Evolutionary conservation across 2,888 invertebrate genomes (phyloP).

Genomic region (Alentia gelatinosa): DNA sequence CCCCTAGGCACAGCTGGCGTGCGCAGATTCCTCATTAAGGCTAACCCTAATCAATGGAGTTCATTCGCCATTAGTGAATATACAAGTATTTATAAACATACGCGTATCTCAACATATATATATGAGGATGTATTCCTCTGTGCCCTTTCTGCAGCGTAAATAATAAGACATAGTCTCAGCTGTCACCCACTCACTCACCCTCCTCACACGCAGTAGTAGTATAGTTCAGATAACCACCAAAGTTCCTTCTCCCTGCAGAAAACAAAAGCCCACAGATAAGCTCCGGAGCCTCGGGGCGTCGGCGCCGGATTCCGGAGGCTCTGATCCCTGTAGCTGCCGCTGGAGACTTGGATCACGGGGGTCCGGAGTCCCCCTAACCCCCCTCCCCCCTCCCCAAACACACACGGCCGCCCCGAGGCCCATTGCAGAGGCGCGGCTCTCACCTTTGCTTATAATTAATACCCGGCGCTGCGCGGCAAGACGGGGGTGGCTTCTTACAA

Average conservation of each 20-base stretch:
- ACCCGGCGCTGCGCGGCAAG: background rate
- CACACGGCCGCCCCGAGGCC: background rate
- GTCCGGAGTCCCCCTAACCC: slow-evolving; percentile 18
- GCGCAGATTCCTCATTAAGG: slow-evolving; percentile 3
- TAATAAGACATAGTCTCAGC: slow-evolving; percentile 8
- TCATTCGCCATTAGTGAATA: background rate
- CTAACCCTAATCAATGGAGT: no score
- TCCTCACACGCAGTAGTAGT: background rate
- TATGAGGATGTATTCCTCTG: background rate
- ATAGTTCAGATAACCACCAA: background rate
- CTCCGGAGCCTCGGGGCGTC: background rate
- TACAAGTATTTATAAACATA: no score
- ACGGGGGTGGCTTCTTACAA: background rate
- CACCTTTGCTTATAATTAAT: slow-evolving; percentile 44
- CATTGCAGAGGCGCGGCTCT: background rate
- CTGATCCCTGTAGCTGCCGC: background rate
- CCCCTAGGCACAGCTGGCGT: background rate
- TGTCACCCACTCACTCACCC: background rate
- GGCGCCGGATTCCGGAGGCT: background rate
- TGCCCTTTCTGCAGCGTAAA: background rate
- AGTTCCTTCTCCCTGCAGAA: background rate
- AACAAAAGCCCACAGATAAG: background rate
- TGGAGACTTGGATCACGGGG: background rate
- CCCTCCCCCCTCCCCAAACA: slow-evolving; percentile 14
- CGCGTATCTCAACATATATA: no score